phyloP scores from a whole-genome alignment of 64 coral and sea anemone species.

The Stichodactyla helianthus region DNA sequence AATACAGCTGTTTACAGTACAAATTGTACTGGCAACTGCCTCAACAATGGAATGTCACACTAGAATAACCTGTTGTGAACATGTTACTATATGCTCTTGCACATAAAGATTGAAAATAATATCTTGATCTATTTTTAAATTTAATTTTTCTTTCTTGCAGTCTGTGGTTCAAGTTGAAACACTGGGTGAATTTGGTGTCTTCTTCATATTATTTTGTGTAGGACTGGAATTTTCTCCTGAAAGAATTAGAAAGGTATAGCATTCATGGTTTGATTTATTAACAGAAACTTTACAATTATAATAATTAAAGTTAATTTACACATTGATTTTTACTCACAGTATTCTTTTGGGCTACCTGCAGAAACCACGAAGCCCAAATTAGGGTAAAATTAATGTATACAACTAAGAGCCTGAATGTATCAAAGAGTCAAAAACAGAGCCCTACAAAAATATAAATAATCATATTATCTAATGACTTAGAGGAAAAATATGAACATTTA shows the following conservation, averaged over 20 bases:
- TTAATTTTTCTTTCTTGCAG: conserved; percentile 33
- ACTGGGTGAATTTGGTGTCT: conserved; percentile 99
- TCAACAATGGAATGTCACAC: background rate
- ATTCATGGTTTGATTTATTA: no score
- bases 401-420: no score
- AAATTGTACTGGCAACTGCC: background rate
- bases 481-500: no score
- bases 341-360: background rate
- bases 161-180: conserved; percentile 97
- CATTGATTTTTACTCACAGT: background rate
- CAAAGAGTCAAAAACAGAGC: no score
- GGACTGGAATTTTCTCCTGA: conserved; percentile 96
- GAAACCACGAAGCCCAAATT: background rate
- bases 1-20: no score
- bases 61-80: background rate
- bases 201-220: conserved; percentile 91
- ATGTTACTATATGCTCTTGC: background rate
- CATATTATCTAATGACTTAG: no score
- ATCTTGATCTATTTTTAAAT: background rate
- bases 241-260: conserved; percentile 79
- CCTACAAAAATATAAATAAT: no score
- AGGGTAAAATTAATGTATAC: no score
- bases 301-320: no score
- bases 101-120: background rate
- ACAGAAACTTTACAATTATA: no score